These are phyloP conservation scores for Esperia sulphurella DNA, from an alignment of 2,888 invertebrate species.

Conservation along the genomic window DNA sequence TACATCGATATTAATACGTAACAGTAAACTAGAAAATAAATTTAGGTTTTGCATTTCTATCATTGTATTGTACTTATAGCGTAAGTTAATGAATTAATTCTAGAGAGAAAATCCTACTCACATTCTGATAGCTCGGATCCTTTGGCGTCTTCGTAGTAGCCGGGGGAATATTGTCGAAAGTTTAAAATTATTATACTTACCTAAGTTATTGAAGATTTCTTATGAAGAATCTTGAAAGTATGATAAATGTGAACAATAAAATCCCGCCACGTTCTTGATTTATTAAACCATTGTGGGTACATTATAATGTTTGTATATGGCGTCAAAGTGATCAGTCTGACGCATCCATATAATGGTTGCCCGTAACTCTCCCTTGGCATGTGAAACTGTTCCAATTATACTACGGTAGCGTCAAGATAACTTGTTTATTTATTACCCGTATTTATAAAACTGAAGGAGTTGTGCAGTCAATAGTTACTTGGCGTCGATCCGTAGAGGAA, in stretches of 20 bases:
- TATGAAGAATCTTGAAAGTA: conserved; percentile 10
- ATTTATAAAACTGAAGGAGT: conserved; percentile 24
- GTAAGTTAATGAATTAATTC: no score
- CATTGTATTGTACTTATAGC: no score
- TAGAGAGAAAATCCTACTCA: no score
- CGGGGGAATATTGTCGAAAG: no score
- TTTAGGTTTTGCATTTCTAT: no score
- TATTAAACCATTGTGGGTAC: conserved; percentile 14
- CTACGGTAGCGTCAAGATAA: conserved; percentile 19
- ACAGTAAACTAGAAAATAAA: no score
- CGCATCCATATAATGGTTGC: conserved; percentile 22
- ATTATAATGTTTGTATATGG: conserved; percentile 15
- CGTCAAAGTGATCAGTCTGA: conserved; percentile 8
- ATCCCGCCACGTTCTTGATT: conserved; percentile 14
- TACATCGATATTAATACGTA: no score
- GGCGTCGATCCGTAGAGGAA: neutral
- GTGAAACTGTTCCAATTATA: conserved; percentile 33
- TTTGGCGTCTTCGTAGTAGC: no score
- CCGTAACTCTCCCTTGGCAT: conserved; percentile 23
- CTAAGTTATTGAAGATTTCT: conserved; percentile 4
- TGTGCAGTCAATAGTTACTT: conserved; percentile 1
- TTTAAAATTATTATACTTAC: no score
- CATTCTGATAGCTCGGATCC: no score
- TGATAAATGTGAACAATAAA: conserved; percentile 13
- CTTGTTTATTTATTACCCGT: conserved; percentile 27